phyloP scores from a whole-genome alignment of 2,797 vertebrate species.

The Phalanger gymnotis region DNA sequence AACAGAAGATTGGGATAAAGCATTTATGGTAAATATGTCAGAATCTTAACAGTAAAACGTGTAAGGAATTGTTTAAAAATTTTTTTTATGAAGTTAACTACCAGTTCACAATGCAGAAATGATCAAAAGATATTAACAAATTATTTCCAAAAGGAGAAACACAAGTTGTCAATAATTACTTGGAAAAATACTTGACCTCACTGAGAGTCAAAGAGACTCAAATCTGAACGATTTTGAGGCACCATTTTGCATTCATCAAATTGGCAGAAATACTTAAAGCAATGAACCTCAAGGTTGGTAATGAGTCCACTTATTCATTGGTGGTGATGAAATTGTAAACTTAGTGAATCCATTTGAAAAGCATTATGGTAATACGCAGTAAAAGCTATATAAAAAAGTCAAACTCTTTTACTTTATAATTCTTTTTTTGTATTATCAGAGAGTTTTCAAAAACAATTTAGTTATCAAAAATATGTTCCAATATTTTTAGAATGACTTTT shows the following conservation, averaged over 20 bases:
- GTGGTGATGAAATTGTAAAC: background rate
- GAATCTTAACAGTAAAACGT: background rate
- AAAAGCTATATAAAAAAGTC: background rate
- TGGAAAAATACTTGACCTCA: background rate
- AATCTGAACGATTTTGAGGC: background rate
- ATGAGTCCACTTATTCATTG: background rate
- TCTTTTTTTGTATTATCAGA: background rate
- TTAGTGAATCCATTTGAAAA: background rate
- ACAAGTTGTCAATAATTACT: background rate
- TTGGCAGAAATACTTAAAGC: background rate
- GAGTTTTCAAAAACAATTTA: background rate
- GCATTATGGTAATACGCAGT: background rate
- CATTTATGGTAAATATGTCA: background rate
- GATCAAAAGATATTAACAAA: background rate
- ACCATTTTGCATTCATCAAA: background rate
- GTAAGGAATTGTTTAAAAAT: background rate
- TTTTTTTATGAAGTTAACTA: background rate
- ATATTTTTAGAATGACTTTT: background rate
- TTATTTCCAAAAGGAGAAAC: background rate
- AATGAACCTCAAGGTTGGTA: background rate
- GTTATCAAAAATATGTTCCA: background rate
- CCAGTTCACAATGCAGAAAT: background rate
- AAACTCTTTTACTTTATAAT: background rate
- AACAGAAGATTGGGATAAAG: background rate
- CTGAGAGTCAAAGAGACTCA: background rate